Evolutionary conservation across 1,140 invertebrate species (phyloP).

Genomic region (Steinernema feltiae): DNA sequence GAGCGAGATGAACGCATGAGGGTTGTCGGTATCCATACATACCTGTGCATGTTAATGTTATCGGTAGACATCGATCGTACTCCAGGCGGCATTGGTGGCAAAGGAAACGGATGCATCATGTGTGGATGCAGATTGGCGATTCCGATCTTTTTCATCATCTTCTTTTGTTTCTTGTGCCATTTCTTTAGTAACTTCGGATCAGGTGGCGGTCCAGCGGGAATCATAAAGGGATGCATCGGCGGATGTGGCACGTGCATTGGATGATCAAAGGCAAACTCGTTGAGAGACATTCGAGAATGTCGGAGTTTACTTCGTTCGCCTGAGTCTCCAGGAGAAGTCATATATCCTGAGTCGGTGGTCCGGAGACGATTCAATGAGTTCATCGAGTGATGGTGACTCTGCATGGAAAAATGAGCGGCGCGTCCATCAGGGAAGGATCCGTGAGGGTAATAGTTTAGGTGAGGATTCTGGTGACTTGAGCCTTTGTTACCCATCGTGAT

Average conservation of each 20-base stretch:
- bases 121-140: background rate
- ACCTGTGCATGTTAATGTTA: background rate
- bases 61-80: conserved; percentile 7
- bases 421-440: background rate
- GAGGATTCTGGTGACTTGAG: background rate
- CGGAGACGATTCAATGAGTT: background rate
- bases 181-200: conserved; percentile 2
- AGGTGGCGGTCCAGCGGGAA: background rate
- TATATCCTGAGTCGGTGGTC: background rate
- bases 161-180: conserved; percentile 3
- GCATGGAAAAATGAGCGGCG: background rate
- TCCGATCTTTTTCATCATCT: background rate
- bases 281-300: background rate
- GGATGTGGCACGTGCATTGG: background rate
- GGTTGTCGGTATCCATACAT: background rate
- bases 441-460: background rate
- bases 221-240: background rate
- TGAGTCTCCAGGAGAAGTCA: background rate
- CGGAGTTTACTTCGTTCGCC: background rate
- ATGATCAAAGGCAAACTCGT: background rate
- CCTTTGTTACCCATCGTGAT: background rate
- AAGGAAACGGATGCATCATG: conserved; percentile 5
- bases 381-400: background rate
- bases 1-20: background rate
- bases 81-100: background rate